Evolutionary conservation across 2,113 vertebrate genomes (phyloP), one percentile per base, ranked within the genome.

Genomic region (Cyanistes caeruleus): DNA sequence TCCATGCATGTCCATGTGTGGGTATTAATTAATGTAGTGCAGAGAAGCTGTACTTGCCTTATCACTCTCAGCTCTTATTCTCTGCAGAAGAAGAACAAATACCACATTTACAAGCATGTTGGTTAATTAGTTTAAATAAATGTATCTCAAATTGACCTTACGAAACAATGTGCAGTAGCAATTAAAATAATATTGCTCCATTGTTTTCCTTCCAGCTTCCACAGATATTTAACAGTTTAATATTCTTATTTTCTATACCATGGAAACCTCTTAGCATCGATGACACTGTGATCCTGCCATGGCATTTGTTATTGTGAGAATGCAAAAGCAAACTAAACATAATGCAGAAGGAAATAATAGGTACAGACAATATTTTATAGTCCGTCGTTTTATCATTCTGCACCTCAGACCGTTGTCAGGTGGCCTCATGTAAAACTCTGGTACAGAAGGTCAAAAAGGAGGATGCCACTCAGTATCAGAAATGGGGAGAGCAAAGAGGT

Each of bases 111-210:
- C 75, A 94, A 90, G 53, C 35, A 43, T 78, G 31, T 67, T 92
- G 51, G 68, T 82, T 95, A 96, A 96, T 96, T 93, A 95, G 75
- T 83, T 93, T 76, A 94, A 95, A 94, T 86, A 74, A 67, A 90
- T 72, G 75, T 63, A 75, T 94, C 89, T 84, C 68, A 77, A 81
- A 92, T 84, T 96, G 93, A 94, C 90, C 85, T 90, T 77, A 77
- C 11, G 15, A 95, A 63, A 77, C 64, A 85, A 85, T 41, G 43
- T 43, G 46, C 0, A 0, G 59, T 41, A 77, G 82, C 78, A 97
- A 91, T 95, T 79, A 87, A 74, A 90, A 65, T 35, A 51, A 93
- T 89, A 87, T 68, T 18, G 19, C 9, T 49, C 3, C 21, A 20
- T 55, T 67, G 33, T 91, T 90, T 88, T 90, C 62, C 16, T 92